Conservation (phyloP, 2,113 vertebrate species). For the Burhinus bistriatus region DNA sequence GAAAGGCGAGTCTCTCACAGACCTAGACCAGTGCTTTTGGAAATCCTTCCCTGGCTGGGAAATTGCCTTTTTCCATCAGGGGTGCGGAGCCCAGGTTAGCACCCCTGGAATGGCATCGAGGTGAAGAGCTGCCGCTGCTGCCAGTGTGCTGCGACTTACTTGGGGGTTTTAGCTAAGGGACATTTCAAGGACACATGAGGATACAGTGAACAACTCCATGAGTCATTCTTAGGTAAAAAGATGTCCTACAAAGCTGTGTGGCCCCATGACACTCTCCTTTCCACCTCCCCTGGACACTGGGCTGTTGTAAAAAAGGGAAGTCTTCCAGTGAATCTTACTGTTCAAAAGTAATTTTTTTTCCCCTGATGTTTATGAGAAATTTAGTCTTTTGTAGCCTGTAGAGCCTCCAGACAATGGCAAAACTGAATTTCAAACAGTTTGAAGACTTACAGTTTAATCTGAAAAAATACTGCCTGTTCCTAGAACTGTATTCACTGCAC, state of each 20-base stretch:
- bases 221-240: not conserved
- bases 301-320: not conserved
- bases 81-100: not conserved
- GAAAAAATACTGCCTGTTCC: not conserved
- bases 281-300: not conserved
- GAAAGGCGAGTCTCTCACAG: not conserved
- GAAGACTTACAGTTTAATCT: not conserved
- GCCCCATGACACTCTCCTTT: not conserved
- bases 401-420: not conserved
- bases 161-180: not conserved
- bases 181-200: not conserved
- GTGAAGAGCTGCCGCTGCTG: not conserved
- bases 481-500: not conserved
- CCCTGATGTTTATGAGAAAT: not conserved
- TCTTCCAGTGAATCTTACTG: not conserved
- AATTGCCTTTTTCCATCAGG: not conserved
- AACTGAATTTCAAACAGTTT: conserved; percentile 32
- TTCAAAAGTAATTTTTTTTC: not conserved
- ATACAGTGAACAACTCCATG: not conserved
- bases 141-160: not conserved
- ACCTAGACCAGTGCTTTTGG: not conserved
- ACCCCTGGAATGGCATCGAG: accelerated
- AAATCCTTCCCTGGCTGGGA: not conserved
- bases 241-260: not conserved
- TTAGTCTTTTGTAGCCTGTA: not conserved